Conservation (phyloP, 1,140 invertebrate genomes). For the Chironomus tepperi region DNA sequence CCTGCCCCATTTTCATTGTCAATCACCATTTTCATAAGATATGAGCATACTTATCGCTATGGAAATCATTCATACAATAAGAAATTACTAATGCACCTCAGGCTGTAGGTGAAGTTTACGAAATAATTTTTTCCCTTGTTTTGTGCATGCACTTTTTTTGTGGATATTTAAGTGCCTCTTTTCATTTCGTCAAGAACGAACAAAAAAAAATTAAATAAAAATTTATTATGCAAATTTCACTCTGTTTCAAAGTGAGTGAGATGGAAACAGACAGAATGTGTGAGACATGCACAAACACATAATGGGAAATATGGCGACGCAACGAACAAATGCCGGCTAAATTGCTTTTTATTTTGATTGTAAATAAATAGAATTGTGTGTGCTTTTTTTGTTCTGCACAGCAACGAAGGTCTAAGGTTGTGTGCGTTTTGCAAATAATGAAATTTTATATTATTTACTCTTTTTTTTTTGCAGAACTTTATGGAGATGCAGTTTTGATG, state of each 20-base stretch:
- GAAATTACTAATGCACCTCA: background rate
- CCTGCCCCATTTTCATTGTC: too few relatives aligned
- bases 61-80: too few relatives aligned
- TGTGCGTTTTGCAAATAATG: too few relatives aligned
- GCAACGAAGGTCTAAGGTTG: too few relatives aligned
- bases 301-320: slow-evolving; percentile 17
- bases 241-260: background rate
- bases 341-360: slow-evolving; percentile 21
- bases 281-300: background rate
- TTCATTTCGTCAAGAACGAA: too few relatives aligned
- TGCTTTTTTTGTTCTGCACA: background rate
- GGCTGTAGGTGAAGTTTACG: background rate
- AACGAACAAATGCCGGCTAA: slow-evolving; percentile 1
- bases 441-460: too few relatives aligned
- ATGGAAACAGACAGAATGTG: background rate
- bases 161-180: background rate
- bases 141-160: background rate
- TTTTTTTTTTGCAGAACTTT: too few relatives aligned
- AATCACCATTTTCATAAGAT: too few relatives aligned
- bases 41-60: too few relatives aligned
- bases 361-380: background rate
- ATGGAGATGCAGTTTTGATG: too few relatives aligned
- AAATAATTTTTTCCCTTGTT: background rate
- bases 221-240: slow-evolving; percentile 16
- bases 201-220: background rate